Evolutionary conservation across 2,888 invertebrate genomes (phyloP), one percentile per base, ranked within the genome.

Genomic region (Galeruca laticollis): DNA sequence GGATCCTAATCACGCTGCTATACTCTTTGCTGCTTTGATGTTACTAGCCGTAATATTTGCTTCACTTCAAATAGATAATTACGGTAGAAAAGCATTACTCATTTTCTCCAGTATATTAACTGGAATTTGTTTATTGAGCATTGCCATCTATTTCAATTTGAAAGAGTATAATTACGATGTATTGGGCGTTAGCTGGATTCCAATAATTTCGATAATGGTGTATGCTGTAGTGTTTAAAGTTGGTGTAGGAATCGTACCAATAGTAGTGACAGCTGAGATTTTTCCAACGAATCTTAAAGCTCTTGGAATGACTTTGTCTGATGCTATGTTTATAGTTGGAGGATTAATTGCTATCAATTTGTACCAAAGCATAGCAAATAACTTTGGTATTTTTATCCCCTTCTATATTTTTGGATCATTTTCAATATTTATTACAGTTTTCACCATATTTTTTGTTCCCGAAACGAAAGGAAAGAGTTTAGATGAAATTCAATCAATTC

Each of bases 391-490:
- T 60, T 79, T 83, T 62, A 80, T 80, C 9, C 82, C 85, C 0
- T 84, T 85, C 68, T 83, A 83, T 69, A 67, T 85, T 6, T 85
- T 84, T 64, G 60, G 73, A 3, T 57, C 56, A 6, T 76, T 73
- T 78, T 8, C 76, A 63, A 57, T 80, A 72, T 51, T 80, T 78
- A 75, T 74, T 11, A 68, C 73, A 8, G 11, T 68, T 0, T 75
- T 70, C 31, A 74, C 75, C 10, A 59, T 71, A 40, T 66, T 68
- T 20, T 83, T 88, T 74, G 87, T 92, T 15, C 91, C 91, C 0
- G 92, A 92, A 83, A 92, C 92, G 1, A 92, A 90, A 82, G 91
- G 91, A 68, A 91, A 90, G 78, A 90, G 90, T 5, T 87, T 92
- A 79, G 87, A 90, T 60, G 88, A 89, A 78, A 92, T 92, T 78